Percentiles rank a stretch among this genome's conserved stretches.
phyloP scores from a whole-genome alignment of 1,140 invertebrate genomes.

The Pachyrhynchus sulphureomaculatus region DNA sequence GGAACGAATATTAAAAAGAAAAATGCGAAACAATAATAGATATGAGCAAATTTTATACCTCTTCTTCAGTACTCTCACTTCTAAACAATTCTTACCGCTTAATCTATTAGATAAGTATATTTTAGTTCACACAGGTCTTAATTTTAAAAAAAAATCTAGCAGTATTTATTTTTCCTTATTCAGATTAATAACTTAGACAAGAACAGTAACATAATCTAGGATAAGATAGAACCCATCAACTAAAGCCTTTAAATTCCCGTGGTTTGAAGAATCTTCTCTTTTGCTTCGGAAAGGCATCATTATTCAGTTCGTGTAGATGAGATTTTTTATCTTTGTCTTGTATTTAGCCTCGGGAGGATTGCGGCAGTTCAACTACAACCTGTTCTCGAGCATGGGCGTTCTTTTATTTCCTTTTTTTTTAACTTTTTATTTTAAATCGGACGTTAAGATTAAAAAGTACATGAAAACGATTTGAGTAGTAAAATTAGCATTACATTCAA shows the following conservation, averaged over 20 bases:
- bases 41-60: too few relatives aligned
- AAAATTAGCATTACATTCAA: too few relatives aligned
- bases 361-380: slow-evolving; percentile 25
- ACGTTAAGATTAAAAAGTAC: background rate
- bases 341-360: slow-evolving; percentile 6
- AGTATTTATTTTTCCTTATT: too few relatives aligned
- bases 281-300: slow-evolving; percentile 13
- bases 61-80: too few relatives aligned
- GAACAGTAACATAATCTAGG: background rate
- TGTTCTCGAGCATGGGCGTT: slow-evolving; percentile 18
- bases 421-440: background rate
- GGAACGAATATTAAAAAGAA: too few relatives aligned
- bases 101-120: too few relatives aligned
- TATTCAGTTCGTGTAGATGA: slow-evolving; percentile 18
- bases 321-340: slow-evolving; percentile 23
- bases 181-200: too few relatives aligned
- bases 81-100: too few relatives aligned
- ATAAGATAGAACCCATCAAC: background rate
- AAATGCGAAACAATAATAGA: too few relatives aligned
- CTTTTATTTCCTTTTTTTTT: slow-evolving; percentile 17
- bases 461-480: too few relatives aligned
- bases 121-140: too few relatives aligned
- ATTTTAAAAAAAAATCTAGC: too few relatives aligned
- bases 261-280: slow-evolving; percentile 10
- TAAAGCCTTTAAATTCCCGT: slow-evolving; percentile 3